These are phyloP conservation scores for Leptinotarsa rubiginosa DNA, from an alignment of 2,888 invertebrate species.

Conservation along the genomic window DNA sequence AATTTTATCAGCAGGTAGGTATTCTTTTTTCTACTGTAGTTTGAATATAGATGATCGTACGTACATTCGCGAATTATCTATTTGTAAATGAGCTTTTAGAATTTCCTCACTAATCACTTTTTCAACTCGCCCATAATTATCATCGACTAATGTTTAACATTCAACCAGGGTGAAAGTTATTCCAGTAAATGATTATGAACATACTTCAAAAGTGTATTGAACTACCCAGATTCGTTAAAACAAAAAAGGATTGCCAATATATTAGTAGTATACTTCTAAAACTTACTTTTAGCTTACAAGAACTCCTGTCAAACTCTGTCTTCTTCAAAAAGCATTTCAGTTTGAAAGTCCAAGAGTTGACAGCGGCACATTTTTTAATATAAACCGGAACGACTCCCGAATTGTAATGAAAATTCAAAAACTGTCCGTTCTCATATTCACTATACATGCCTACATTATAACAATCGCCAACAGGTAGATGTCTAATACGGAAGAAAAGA, in stretches of 20 bases:
- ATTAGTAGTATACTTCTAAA: not conserved
- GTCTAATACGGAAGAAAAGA: constrained; percentile 11
- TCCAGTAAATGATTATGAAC: not conserved
- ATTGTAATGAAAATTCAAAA: constrained; percentile 50
- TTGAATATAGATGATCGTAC: too few species aligned
- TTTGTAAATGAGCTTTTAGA: too few species aligned
- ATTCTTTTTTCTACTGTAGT: too few species aligned
- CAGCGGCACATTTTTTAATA: constrained; percentile 56
- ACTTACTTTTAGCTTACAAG: constrained; percentile 54
- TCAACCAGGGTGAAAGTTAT: not conserved
- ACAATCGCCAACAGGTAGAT: not conserved
- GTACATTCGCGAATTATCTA: too few species aligned
- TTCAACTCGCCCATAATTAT: not conserved
- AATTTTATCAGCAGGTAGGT: too few species aligned
- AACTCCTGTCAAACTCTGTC: constrained; percentile 52
- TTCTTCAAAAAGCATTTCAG: constrained; percentile 57
- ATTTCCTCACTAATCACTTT: too few species aligned
- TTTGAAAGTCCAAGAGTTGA: constrained; percentile 60
- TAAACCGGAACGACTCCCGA: constrained; percentile 59
- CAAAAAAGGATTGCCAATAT: not conserved
- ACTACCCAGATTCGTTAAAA: not conserved
- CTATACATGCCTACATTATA: constrained; percentile 48
- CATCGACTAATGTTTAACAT: not conserved
- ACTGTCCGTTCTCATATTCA: constrained; percentile 44
- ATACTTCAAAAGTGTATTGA: not conserved